phyloP scores from a whole-genome alignment of 2,797 vertebrate species.

The Sardinella longiceps region DNA sequence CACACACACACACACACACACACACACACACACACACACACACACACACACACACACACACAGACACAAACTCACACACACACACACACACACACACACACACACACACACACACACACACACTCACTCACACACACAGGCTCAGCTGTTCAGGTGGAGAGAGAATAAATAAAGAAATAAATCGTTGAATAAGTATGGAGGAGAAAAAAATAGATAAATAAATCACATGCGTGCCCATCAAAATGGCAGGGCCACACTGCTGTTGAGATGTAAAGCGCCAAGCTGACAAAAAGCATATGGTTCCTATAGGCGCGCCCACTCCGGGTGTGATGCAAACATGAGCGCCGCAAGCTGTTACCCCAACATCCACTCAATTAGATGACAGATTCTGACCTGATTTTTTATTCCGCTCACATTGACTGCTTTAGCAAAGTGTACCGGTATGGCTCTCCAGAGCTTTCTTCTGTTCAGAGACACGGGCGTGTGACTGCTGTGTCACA shows the following conservation, averaged over 20 bases:
- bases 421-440: background rate
- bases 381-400: conserved; percentile 21
- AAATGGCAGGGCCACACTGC: background rate
- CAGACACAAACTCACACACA: too few relatives aligned
- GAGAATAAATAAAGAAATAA: background rate
- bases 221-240: background rate
- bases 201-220: background rate
- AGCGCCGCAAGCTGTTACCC: conserved; percentile 1
- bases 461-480: background rate
- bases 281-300: conserved; percentile 17
- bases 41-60: too few relatives aligned
- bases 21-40: too few relatives aligned
- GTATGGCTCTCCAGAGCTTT: conserved; percentile 6
- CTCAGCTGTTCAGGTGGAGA: conserved; percentile 7
- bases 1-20: too few relatives aligned
- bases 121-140: background rate
- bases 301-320: conserved; percentile 4
- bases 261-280: background rate
- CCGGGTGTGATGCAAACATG: conserved; percentile 11
- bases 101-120: too few relatives aligned
- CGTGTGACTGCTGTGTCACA: background rate
- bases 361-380: conserved; percentile 8
- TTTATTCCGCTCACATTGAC: conserved; percentile 5
- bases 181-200: too few relatives aligned
- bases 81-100: too few relatives aligned